Conservation (phyloP, 1,140 invertebrate species). For the Sweltsa coloradensis region DNA sequence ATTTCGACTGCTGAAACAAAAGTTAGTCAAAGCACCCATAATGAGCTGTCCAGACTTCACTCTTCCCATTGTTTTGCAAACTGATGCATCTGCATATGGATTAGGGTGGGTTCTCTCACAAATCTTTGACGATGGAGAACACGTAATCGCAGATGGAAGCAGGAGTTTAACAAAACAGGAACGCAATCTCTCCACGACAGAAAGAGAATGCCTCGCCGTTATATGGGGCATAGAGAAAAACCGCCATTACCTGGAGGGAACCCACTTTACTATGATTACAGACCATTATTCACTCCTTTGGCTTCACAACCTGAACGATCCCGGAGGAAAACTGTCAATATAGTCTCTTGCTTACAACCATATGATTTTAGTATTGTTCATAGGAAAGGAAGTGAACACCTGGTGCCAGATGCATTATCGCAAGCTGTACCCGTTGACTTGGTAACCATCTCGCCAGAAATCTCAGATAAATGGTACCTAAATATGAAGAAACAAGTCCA, state of each 20-base stretch:
- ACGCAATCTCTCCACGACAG: conserved; percentile 25
- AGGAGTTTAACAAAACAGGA: conserved; percentile 22
- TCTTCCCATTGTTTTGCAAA: conserved; percentile 12
- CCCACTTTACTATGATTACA: conserved; percentile 28
- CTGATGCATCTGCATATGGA: conserved; percentile 15
- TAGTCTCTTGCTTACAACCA: too few relatives aligned
- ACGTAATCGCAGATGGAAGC: conserved; percentile 26
- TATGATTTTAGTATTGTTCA: too few relatives aligned
- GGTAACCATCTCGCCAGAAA: too few relatives aligned
- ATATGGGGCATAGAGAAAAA: conserved; percentile 25
- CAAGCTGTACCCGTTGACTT: too few relatives aligned
- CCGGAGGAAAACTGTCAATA: too few relatives aligned
- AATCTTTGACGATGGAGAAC: conserved; percentile 13
- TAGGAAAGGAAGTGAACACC: too few relatives aligned
- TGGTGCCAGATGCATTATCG: too few relatives aligned
- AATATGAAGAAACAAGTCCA: too few relatives aligned
- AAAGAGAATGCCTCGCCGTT: conserved; percentile 31
- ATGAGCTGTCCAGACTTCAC: conserved; percentile 16
- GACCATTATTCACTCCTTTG: too few relatives aligned
- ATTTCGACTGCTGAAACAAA: conserved; percentile 21
- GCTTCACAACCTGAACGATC: too few relatives aligned
- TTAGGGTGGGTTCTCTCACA: conserved; percentile 18
- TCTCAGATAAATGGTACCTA: too few relatives aligned
- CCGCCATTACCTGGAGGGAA: conserved; percentile 25
- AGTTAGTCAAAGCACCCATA: conserved; percentile 13